Evolutionary conservation across 2,888 invertebrate genomes (phyloP).

Genomic region (Pogonocherus hispidulus): DNA sequence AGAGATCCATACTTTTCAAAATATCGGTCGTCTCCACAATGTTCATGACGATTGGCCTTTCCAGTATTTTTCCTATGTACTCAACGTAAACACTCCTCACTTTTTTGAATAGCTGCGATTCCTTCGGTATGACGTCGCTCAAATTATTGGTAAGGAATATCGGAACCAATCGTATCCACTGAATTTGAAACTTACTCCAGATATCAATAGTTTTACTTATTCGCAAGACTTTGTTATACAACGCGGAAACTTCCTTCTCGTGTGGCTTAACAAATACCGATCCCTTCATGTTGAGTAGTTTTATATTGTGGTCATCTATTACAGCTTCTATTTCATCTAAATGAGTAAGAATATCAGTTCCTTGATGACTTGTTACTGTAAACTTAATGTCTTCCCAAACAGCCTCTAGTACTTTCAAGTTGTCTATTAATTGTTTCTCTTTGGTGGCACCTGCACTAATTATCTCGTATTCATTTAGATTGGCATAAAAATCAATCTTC

Average conservation of each 20-base stretch:
- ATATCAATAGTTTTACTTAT: conserved; percentile 79
- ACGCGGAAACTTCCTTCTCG: conserved; percentile 75
- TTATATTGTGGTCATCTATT: conserved; percentile 84
- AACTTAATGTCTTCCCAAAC: conserved; percentile 83
- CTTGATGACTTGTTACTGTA: conserved; percentile 75
- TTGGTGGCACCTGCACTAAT: conserved; percentile 86
- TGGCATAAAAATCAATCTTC: conserved; percentile 77
- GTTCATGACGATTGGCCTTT: conserved; percentile 74
- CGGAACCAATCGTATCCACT: conserved; percentile 85
- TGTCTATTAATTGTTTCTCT: conserved; percentile 80
- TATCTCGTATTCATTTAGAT: conserved; percentile 82
- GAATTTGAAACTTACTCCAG: conserved; percentile 85
- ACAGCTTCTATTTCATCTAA: conserved; percentile 83
- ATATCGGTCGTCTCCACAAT: conserved; percentile 75
- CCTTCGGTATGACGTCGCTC: conserved; percentile 66
- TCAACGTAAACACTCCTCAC: conserved; percentile 52
- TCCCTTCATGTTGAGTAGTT: conserved; percentile 85
- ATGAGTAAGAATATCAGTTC: conserved; percentile 76
- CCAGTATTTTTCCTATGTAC: conserved; percentile 64
- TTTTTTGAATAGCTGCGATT: conserved; percentile 63
- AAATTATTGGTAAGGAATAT: conserved; percentile 87
- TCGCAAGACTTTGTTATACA: conserved; percentile 79
- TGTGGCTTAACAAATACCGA: conserved; percentile 88
- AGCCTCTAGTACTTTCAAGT: conserved; percentile 79
- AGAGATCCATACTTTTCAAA: conserved; percentile 76